Evolutionary conservation across 2,888 invertebrate species (phyloP), one percentile per base, ranked within the genome.

Genomic region (Osmoderma eremita): DNA sequence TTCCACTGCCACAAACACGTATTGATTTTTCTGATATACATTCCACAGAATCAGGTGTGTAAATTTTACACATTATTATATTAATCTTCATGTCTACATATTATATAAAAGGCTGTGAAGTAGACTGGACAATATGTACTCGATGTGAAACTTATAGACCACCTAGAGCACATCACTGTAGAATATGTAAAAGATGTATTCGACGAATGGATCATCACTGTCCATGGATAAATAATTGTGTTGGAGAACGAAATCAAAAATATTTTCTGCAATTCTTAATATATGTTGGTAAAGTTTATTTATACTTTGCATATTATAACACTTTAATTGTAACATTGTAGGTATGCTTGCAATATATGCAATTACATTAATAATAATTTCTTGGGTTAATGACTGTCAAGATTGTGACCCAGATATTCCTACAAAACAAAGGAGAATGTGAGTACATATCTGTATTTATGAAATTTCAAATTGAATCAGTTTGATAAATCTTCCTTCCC

Each of bases 141-240:
- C 83, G 94, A 74, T 93, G 93, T 79, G 91, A 94, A 84, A 90
- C 93, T 56, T 89, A 92, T 81, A 84, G 92, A 56, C 94, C 94
- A 6, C 94, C 94, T 0, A 83, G 93, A 72, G 94, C 94, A 5
- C 94, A 94, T 81, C 94, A 95, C 80, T 95, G 95, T 82, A 88
- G 93, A 74, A 91, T 94, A 72, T 95, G 94, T 78, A 90, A 91
- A 75, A 85, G 93, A 70, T 94, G 94, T 78, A 90, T 95, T 68
- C 83, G 88, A 70, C 85, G 90, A 77, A 92, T 92, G 92, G 92
- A 93, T 79, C 94, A 95, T 81, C 94, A 95, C 81, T 93, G 92
- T 83, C 92, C 93, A 3, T 94, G 93, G 93, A 94, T 95, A 53
- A 96, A 96, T 80, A 96, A 96, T 81, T 95, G 95, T 81, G 94